phyloP scores from a whole-genome alignment of 2,113 vertebrate species.

The Procavia capensis region DNA sequence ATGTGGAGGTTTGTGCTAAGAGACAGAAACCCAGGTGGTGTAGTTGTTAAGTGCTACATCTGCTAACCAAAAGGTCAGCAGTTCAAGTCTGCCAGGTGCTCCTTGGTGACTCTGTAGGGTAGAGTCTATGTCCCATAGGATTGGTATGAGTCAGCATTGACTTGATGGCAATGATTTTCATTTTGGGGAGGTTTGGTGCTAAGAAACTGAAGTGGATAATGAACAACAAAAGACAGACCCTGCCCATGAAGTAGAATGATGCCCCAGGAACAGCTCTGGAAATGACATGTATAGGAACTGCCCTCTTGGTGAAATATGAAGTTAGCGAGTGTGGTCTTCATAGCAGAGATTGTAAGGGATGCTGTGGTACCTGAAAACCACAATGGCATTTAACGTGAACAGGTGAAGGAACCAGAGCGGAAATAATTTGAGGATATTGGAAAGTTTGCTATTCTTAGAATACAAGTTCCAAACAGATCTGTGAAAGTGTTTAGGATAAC shows the following conservation, averaged over 20 bases:
- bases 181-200: too few relatives aligned
- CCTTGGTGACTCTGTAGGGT: too few relatives aligned
- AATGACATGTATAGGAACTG: background rate
- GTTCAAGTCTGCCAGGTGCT: too few relatives aligned
- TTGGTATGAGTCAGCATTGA: too few relatives aligned
- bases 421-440: background rate
- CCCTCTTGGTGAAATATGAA: background rate
- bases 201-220: background rate
- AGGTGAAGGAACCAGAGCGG: background rate
- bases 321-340: background rate
- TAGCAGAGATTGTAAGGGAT: accelerated
- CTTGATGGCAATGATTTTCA: too few relatives aligned
- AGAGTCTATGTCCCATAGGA: too few relatives aligned
- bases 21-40: too few relatives aligned
- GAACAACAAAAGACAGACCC: background rate
- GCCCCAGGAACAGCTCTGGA: too few relatives aligned
- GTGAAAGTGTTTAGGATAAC: background rate
- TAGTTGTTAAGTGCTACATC: too few relatives aligned
- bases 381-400: background rate
- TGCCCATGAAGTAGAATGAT: background rate
- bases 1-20: background rate
- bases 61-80: too few relatives aligned
- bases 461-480: background rate
- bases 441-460: background rate
- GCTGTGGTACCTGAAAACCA: background rate